Evolutionary conservation across 1,140 invertebrate genomes (phyloP), one percentile per base, ranked within the genome.

Genomic region (Calycopis cecrops): DNA sequence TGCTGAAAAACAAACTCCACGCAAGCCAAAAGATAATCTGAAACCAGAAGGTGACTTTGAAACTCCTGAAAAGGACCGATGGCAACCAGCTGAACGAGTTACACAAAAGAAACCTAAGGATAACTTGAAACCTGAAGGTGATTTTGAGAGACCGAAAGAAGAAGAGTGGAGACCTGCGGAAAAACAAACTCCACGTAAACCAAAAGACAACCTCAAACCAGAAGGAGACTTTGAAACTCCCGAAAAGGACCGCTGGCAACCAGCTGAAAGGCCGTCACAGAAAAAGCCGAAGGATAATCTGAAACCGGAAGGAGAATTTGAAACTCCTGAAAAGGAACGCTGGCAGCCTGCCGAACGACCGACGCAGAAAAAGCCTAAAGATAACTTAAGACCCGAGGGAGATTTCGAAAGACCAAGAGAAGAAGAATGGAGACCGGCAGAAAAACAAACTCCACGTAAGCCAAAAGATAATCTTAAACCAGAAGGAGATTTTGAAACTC

Each of bases 71-170:
- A 88, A 88, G 3, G 75, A 88, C 33, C 88, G 93, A 60, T 89
- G 84, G 65, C 72, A 64, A 16, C 88, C 88, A 17, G 90, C 87
- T 35, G 90, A 91, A 70, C 69, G 86, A 52, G 79, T 81, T 37
- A 69, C 57, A 51, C 67, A 70, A 76, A 89, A 34, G 67, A 73
- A 86, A 47, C 87, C 90, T n/a, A 83, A 60, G 67, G 75, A 74
- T 67, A 79, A 94, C 77, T 64, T 94, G 1, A 89, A 84, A 70
- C 73, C 91, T n/a, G 92, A 94, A 80, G 93, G 93, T 0, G 90
- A 92, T 6, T 92, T 91, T 40, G 89, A 62, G 71, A 73, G 35
- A 34, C 90, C 88, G 0, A 85, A 89, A 48, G 88, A 89, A 59
- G 75, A 89, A 0, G 69, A 87, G 66, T 93, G 77, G 69, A 69